These are phyloP conservation scores for Cynodonichthys magdalenae DNA, from an alignment of 2,797 vertebrate genomes.

Conservation along the genomic window DNA sequence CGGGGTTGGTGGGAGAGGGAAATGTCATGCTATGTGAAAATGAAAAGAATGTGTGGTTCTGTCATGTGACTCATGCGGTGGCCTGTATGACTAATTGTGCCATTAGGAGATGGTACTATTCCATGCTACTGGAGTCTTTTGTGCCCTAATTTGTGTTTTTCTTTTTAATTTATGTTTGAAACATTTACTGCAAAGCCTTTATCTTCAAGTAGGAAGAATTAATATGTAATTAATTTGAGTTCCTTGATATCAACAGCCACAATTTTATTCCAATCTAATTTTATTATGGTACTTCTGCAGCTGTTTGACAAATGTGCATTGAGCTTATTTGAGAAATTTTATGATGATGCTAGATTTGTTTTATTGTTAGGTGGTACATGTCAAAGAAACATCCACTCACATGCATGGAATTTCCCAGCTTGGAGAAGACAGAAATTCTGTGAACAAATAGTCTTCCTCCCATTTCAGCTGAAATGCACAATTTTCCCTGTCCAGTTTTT, in stretches of 20 bases:
- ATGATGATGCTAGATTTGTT: not conserved
- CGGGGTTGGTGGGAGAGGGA: slow-evolving; percentile 53
- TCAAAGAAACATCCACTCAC: not conserved
- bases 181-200: slow-evolving; percentile 14
- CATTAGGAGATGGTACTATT: slow-evolving; percentile 60
- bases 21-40: slow-evolving; percentile 61
- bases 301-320: not conserved
- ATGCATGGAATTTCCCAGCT: no score
- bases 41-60: slow-evolving; percentile 66
- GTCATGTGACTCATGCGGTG: slow-evolving; percentile 57
- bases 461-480: no score
- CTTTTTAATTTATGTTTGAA: slow-evolving; percentile 31
- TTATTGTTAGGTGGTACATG: not conserved
- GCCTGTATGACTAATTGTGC: slow-evolving; percentile 69
- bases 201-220: not conserved
- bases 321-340: not conserved
- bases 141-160: slow-evolving; percentile 37
- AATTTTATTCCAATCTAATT: not conserved
- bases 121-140: slow-evolving; percentile 37
- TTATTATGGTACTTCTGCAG: no score
- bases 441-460: no score
- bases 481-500: no score
- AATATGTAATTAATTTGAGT: not conserved
- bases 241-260: not conserved
- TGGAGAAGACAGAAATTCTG: no score